phyloP scores from a whole-genome alignment of 2,113 vertebrate species.

The Narcine bancroftii region DNA sequence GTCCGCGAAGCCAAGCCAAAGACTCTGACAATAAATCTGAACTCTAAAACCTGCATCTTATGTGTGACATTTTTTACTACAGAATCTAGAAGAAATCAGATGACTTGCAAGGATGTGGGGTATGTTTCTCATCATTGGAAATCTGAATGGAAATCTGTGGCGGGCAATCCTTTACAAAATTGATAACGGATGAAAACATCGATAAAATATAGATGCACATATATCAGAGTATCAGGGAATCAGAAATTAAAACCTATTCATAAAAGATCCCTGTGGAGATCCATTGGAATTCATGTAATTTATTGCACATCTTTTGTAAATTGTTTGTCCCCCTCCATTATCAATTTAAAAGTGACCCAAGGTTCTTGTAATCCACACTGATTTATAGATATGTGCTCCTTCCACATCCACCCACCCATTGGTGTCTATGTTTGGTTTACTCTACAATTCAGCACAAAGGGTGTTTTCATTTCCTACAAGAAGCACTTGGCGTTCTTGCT shows the following conservation, averaged over 20 bases:
- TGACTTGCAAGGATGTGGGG: neutral
- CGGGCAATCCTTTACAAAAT: neutral
- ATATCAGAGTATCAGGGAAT: neutral
- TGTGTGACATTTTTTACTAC: too few species aligned
- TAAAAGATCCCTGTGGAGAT: neutral
- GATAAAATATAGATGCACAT: neutral
- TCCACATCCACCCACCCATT: neutral
- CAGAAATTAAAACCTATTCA: neutral
- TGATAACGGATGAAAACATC: neutral
- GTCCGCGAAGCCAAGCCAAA: too few species aligned
- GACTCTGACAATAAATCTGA: too few species aligned
- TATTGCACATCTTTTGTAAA: neutral
- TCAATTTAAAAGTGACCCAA: neutral
- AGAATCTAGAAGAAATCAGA: too few species aligned
- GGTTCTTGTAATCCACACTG: neutral
- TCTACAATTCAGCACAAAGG: neutral
- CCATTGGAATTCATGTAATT: neutral
- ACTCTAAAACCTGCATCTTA: too few species aligned
- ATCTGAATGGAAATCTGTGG: neutral
- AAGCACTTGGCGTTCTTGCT: conserved; percentile 26
- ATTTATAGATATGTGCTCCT: neutral
- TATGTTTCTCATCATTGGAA: neutral
- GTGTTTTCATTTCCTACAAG: conserved; percentile 29
- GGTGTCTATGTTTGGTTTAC: conserved; percentile 17
- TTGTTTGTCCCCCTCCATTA: neutral